Base-by-base conservation (phyloP, 2,888 invertebrate species). In the Chaitophorus viminalis region DNA sequence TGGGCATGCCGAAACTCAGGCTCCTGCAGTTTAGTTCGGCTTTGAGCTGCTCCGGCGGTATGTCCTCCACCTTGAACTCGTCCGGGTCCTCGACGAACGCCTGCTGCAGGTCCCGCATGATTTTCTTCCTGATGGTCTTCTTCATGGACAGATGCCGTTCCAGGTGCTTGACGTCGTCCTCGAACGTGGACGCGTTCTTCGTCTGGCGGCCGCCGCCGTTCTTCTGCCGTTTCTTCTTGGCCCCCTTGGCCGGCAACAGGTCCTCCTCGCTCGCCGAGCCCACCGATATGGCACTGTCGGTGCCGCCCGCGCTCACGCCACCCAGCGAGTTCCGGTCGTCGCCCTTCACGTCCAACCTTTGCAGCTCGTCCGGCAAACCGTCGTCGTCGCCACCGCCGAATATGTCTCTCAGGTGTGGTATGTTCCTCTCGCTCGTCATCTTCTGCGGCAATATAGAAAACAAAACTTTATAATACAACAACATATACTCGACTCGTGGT, bases 131-230 rank as follows among this genome's bases (percentile, higher is more conserved):
- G 90, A 96, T 96, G 31, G 96, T 96, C 91, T 96, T 96, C 92
- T 96, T 96, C 96, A 96, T 96, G 91, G 96, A 96, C 90, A 96
- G 93, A 91, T 96, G 96, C 90, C 96, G 92, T 91, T 96, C 96
- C 74, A 96, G 92, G 33, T 96, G 96, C 90, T 94, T 94, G 75
- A 95, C 94, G 91, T 94, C 94, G 82, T 94, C 94, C 90, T 94
- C 94, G 25, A 93, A 92, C 90, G 94, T 92, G 4, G 94, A 93
- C 91, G 94, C 94, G 91, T 93, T 94, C 91, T 95, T 95, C 90
- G 95, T 94, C 60, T 39, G 84, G 31, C 84, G 60, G 90, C 94
- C 93, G 3, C 91, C 75, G 31, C 84, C 84, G 92, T 39, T 77
- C 90, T 92, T 85, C 75, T 90, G 86, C 82, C 89, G 89, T 74